phyloP scores from a whole-genome alignment of 2,888 invertebrate species.

The Iphiclides podalirius region DNA sequence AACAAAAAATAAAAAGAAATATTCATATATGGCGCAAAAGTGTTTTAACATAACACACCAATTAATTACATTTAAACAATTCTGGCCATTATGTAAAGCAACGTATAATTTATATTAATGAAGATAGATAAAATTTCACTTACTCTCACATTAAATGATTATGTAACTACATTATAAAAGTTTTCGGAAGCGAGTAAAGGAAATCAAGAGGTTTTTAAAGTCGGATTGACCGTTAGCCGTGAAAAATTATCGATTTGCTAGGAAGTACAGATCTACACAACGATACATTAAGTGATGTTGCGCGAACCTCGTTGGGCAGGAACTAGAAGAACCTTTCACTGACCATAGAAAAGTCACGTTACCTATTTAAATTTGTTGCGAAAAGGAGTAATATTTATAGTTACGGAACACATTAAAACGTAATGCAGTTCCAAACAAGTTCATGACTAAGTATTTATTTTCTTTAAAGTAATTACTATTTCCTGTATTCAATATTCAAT shows the following conservation, averaged over 20 bases:
- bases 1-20: too few species aligned
- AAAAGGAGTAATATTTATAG: too few species aligned
- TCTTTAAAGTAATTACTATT: too few species aligned
- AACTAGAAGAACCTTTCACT: conserved; percentile 15
- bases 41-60: too few species aligned
- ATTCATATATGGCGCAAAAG: too few species aligned
- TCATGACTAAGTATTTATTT: too few species aligned
- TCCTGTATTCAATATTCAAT: too few species aligned
- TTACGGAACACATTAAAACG: not conserved
- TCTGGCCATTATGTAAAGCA: not conserved
- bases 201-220: not conserved
- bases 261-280: not conserved
- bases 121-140: not conserved
- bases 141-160: not conserved
- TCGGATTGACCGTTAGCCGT: not conserved
- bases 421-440: too few species aligned
- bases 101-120: not conserved
- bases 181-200: not conserved
- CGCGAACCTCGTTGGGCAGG: conserved; percentile 1
- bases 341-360: conserved; percentile 1
- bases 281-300: conserved; percentile 10
- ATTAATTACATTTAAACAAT: not conserved
- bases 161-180: not conserved
- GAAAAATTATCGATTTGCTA: not conserved
- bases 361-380: too few species aligned